A percentile compares a stretch with the other conserved stretches of the same genome.
phyloP scores from a whole-genome alignment of 1,140 invertebrate genomes.

The Pogonognathellus flavescens region DNA sequence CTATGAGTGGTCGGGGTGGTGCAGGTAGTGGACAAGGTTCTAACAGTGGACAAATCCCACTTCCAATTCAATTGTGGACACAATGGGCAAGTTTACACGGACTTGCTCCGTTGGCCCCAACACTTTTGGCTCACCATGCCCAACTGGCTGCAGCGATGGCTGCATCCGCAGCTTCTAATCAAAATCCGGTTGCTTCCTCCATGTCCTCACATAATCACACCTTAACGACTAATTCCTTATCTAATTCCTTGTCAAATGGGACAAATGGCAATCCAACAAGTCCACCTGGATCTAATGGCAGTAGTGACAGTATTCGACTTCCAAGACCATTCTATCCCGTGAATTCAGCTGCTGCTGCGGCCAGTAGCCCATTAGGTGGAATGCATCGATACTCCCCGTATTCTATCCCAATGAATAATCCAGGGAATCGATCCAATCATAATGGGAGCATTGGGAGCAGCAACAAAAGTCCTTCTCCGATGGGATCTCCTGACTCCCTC shows the following conservation, averaged over 20 bases:
- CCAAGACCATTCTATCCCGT: conserved; percentile 72
- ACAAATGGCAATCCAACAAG: conserved; percentile 68
- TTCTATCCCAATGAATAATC: conserved; percentile 65
- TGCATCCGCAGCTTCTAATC: conserved; percentile 50
- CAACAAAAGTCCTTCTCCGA: conserved; percentile 66
- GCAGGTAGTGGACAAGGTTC: conserved; percentile 29
- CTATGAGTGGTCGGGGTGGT: conserved; percentile 55
- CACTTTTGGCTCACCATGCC: conserved; percentile 65
- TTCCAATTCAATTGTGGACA: conserved; percentile 69
- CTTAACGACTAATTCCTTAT: conserved; percentile 76
- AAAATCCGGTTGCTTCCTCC: conserved; percentile 45
- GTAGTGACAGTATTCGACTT: conserved; percentile 69
- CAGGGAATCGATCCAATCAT: conserved; percentile 58
- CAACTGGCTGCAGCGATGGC: conserved; percentile 65
- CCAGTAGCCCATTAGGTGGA: conserved; percentile 59
- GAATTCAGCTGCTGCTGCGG: conserved; percentile 67
- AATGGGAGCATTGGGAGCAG: conserved; percentile 54
- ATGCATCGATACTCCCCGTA: conserved; percentile 72
- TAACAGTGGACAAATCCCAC: conserved; percentile 57
- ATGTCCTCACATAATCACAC: conserved; percentile 71
- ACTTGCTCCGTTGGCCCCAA: conserved; percentile 63
- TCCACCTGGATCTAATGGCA: conserved; percentile 62
- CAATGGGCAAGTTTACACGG: conserved; percentile 69
- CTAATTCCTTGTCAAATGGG: conserved; percentile 23
- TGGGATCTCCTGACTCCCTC: conserved; percentile 67